These are phyloP conservation scores for Caenorhabditis parvicauda DNA, from an alignment of 2,888 invertebrate species.

Conservation along the genomic window DNA sequence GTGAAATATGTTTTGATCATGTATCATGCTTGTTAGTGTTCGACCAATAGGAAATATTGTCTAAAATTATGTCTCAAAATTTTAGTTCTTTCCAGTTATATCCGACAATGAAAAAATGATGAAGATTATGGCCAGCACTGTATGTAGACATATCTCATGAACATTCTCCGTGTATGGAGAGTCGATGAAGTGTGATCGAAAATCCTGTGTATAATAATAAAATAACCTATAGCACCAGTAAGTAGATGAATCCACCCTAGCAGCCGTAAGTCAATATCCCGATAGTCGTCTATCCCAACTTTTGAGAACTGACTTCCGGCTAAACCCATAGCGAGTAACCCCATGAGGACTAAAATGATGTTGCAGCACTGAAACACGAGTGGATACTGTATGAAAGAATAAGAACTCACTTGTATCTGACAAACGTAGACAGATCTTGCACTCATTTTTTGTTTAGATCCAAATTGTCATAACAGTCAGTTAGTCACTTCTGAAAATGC, in stretches of 20 bases:
- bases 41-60: too few species aligned
- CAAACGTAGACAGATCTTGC: slow-evolving; percentile 48
- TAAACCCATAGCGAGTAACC: slow-evolving; percentile 53
- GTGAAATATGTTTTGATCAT: too few species aligned
- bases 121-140: too few species aligned
- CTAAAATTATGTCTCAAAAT: too few species aligned
- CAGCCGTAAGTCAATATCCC: slow-evolving; percentile 59
- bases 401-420: slow-evolving; percentile 46
- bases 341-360: slow-evolving; percentile 49
- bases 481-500: too few species aligned
- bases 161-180: too few species aligned
- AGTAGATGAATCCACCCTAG: slow-evolving; percentile 56
- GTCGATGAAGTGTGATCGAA: too few species aligned
- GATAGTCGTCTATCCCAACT: slow-evolving; percentile 57
- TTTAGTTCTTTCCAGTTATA: too few species aligned
- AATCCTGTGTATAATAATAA: too few species aligned
- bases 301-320: slow-evolving; percentile 58
- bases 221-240: slow-evolving; percentile 50
- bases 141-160: too few species aligned
- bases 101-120: slow-evolving; percentile 1
- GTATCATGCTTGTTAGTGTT: too few species aligned
- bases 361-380: slow-evolving; percentile 49
- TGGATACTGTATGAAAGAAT: neutral
- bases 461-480: neutral
- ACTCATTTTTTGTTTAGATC: slow-evolving; percentile 29